phyloP scores from a whole-genome alignment of 2,888 invertebrate species.

The Watsonalla binaria region DNA sequence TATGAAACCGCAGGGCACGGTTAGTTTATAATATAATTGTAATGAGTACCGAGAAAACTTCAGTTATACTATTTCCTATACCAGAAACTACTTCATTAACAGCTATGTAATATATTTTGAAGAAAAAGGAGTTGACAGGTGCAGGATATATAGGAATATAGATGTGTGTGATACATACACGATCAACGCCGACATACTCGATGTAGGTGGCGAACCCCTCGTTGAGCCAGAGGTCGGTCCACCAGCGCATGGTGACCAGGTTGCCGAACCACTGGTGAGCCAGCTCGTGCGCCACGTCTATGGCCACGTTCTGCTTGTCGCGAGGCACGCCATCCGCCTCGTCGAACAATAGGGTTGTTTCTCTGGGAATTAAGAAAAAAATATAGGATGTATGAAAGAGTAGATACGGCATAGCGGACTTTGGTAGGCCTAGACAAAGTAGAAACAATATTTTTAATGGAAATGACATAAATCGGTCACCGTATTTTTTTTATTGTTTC shows the following conservation, averaged over 20 bases:
- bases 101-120: too few species aligned
- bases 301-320: conserved; percentile 75
- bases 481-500: too few species aligned
- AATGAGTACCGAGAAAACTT: too few species aligned
- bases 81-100: too few species aligned
- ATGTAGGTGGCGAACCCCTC: conserved; percentile 86
- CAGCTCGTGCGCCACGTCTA: conserved; percentile 82
- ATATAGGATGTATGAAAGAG: neutral
- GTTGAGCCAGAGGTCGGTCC: conserved; percentile 85
- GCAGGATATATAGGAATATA: too few species aligned
- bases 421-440: neutral
- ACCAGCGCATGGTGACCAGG: conserved; percentile 83
- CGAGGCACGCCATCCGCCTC: conserved; percentile 62
- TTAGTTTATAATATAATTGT: too few species aligned
- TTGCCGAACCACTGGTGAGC: conserved; percentile 89
- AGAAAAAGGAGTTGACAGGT: too few species aligned
- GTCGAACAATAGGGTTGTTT: conserved; percentile 81
- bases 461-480: too few species aligned
- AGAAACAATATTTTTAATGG: too few species aligned
- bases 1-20: too few species aligned
- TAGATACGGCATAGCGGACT: too few species aligned
- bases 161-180: conserved; percentile 71
- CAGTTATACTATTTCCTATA: too few species aligned
- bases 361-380: conserved; percentile 50
- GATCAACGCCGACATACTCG: conserved; percentile 74